Percentiles rank a stretch among this genome's conserved stretches.
These are phyloP conservation scores for Calcarius lapponicus DNA, from an alignment of 2,797 vertebrate species.

Conservation along the genomic window DNA sequence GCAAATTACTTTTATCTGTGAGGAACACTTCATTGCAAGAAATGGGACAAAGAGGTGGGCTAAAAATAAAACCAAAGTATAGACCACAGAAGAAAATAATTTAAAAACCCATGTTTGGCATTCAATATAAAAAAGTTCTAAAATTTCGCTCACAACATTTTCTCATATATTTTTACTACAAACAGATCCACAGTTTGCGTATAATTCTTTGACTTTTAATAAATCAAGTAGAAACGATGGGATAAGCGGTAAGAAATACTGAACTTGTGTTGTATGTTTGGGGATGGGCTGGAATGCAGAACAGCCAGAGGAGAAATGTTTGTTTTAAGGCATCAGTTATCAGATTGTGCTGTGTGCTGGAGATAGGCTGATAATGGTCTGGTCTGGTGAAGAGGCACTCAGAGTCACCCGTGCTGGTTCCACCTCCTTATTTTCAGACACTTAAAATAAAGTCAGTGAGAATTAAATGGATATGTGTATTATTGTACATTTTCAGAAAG, in stretches of 20 bases:
- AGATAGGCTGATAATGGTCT: slow-evolving; percentile 25
- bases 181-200: neutral
- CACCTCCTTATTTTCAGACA: neutral
- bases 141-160: neutral
- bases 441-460: neutral
- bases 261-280: neutral
- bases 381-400: slow-evolving; percentile 1
- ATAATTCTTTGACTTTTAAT: slow-evolving; percentile 3
- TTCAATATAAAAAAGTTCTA: neutral
- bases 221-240: neutral
- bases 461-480: neutral
- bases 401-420: neutral
- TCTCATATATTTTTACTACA: neutral
- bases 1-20: neutral
- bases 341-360: slow-evolving; percentile 47
- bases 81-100: neutral
- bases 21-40: neutral
- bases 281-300: slow-evolving; percentile 60
- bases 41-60: neutral
- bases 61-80: neutral
- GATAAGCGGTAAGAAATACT: neutral
- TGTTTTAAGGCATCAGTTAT: neutral
- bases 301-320: slow-evolving; percentile 12
- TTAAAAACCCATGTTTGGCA: neutral
- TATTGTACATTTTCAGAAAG: neutral